These are phyloP conservation scores for Lysandra bellargus DNA, from an alignment of 2,888 invertebrate genomes.

Conservation along the genomic window DNA sequence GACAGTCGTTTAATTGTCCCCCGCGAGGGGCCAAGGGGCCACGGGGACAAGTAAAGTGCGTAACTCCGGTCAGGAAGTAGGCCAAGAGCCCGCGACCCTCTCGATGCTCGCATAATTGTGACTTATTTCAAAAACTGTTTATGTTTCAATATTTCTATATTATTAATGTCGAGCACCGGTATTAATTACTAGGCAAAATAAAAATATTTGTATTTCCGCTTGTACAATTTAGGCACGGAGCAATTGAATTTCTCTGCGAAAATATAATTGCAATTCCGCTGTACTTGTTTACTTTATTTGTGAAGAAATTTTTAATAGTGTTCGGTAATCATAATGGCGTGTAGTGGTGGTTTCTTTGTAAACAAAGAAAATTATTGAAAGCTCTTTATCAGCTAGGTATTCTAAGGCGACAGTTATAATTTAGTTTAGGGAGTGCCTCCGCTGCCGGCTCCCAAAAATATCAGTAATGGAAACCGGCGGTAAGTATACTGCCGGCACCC, in stretches of 20 bases:
- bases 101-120: slow-evolving; percentile 35
- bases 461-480: no score
- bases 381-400: no score
- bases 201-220: slow-evolving; percentile 25
- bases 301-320: not conserved
- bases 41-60: slow-evolving; percentile 29
- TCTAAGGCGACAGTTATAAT: no score
- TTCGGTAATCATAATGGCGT: not conserved
- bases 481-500: no score
- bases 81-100: slow-evolving; percentile 32
- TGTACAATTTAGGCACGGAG: slow-evolving; percentile 27
- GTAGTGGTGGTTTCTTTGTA: not conserved
- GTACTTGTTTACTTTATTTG: slow-evolving; percentile 18
- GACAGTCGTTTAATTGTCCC: slow-evolving; percentile 26
- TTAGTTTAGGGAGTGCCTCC: no score
- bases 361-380: not conserved
- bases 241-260: slow-evolving; percentile 24
- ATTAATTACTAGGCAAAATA: slow-evolving; percentile 28
- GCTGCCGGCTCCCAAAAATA: no score
- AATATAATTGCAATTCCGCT: slow-evolving; percentile 27
- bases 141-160: slow-evolving; percentile 33
- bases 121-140: slow-evolving; percentile 33
- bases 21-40: not conserved
- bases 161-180: slow-evolving; percentile 30
- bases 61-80: slow-evolving; percentile 29